These are phyloP conservation scores for Leptothorax acervorum DNA, from an alignment of 2,888 invertebrate genomes.

Conservation along the genomic window DNA sequence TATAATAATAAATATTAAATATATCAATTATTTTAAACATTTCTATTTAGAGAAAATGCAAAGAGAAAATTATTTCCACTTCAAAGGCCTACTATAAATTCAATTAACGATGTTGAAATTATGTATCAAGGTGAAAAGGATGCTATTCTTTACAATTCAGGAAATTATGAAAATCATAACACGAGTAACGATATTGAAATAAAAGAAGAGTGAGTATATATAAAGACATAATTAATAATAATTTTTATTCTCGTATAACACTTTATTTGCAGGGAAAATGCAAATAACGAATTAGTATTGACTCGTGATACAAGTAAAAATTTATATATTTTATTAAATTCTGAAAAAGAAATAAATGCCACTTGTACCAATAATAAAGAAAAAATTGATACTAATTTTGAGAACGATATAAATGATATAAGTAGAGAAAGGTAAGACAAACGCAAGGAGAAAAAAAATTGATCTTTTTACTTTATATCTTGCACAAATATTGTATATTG, in stretches of 20 bases:
- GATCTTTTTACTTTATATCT: background rate
- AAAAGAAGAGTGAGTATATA: background rate
- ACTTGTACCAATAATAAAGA: background rate
- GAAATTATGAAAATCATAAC: background rate
- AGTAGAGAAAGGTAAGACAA: conserved; percentile 11
- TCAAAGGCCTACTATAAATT: background rate
- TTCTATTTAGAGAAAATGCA: background rate
- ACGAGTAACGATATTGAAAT: background rate
- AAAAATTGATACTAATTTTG: background rate
- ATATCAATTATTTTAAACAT: background rate
- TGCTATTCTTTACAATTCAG: background rate
- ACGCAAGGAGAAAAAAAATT: background rate
- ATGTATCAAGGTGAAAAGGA: background rate
- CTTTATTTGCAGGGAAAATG: background rate
- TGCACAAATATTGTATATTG: background rate
- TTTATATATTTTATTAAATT: background rate
- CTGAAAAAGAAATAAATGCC: background rate
- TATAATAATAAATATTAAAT: background rate
- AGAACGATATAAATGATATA: background rate
- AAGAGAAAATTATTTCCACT: background rate
- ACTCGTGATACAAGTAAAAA: background rate
- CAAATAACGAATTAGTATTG: background rate
- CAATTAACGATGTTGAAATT: background rate
- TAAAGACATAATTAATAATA: background rate
- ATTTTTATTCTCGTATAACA: background rate